Evolutionary conservation across 2,888 invertebrate species (phyloP), one percentile per base, ranked within the genome.

Genomic region (Euclidia mi): DNA sequence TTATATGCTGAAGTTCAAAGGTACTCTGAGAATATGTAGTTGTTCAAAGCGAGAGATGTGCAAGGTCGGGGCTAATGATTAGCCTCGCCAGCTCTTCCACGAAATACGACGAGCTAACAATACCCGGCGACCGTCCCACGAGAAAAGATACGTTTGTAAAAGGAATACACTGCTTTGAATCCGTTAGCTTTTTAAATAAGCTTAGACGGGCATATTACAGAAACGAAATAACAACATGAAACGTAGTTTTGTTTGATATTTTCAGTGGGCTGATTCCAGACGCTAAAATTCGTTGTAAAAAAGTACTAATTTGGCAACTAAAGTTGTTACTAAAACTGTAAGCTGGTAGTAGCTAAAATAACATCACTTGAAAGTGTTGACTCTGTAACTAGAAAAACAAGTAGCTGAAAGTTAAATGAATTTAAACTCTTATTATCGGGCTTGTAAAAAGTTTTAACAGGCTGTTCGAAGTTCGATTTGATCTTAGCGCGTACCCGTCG

Each of bases 341-440:
- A 35, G 15, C 15, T 7, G 12, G n/a, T 15, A 12, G 9, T 15
- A 15, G 14, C 15, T 15, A 9, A 35, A 35, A 35, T 25, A 25
- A n/a, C 20, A 45, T 6, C 20, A 44, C 12, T 18, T 32, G 11
- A 14, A 34, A 18, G 11, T 6, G 9, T 10, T 25, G 6, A n/a
- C 14, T 41, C 17, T 1, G 2, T 17, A n/a, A 40, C 12, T n/a
- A 17, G 4, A 35, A 44, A 28, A 37, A 1, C 35, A 49, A 38
- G 4, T 43, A 29, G 32, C 35, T 47, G 31, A 41, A 52, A 50
- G 62, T 61, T 67, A 34, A 20, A 66, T 55, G 68, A 67, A 62
- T 62, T 53, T 50, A 62, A 67, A 67, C 47, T 47, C 62, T 57
- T 47, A 51, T 53, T 67, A 66, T 57, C 52, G 42, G 48, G 40